Evolutionary conservation across 2,888 invertebrate species (phyloP).

Genomic region (Drosophila falleni): DNA sequence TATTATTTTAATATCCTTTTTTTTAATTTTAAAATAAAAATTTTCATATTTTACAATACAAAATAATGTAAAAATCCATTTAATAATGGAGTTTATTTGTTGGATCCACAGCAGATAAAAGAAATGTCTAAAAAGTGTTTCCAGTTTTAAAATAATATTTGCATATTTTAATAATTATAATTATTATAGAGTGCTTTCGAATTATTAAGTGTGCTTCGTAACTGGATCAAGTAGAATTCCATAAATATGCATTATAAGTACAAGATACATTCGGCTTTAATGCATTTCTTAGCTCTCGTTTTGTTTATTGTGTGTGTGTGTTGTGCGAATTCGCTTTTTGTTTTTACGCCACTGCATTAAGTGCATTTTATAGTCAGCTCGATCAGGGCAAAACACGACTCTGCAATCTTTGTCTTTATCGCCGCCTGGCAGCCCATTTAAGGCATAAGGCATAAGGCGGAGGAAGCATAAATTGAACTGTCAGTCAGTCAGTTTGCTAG

Average conservation of each 20-base stretch:
- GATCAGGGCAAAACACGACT: slow-evolving; percentile 56
- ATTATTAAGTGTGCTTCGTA: not conserved
- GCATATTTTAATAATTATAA: not conserved
- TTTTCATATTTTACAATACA: too few relatives aligned
- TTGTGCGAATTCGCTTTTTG: slow-evolving; percentile 19
- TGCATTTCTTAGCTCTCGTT: slow-evolving; percentile 41
- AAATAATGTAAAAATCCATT: too few relatives aligned
- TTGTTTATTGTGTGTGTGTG: slow-evolving; percentile 5
- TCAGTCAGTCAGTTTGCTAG: slow-evolving; percentile 62
- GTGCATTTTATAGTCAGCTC: slow-evolving; percentile 82
- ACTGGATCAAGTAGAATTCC: slow-evolving; percentile 36
- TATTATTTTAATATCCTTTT: too few relatives aligned
- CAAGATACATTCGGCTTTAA: slow-evolving; percentile 38
- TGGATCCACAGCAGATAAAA: too few relatives aligned
- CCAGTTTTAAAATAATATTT: not conserved
- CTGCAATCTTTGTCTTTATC: slow-evolving; percentile 78
- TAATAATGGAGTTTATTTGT: too few relatives aligned
- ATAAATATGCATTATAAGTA: slow-evolving; percentile 66
- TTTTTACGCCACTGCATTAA: slow-evolving; percentile 66
- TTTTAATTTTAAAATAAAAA: too few relatives aligned
- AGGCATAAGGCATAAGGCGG: slow-evolving; percentile 27
- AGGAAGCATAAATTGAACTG: slow-evolving; percentile 81
- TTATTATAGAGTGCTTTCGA: not conserved
- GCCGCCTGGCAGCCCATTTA: slow-evolving; percentile 60
- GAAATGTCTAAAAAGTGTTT: not conserved